Conservation (phyloP, 2,113 vertebrate genomes). For the Epinephelus moara region DNA sequence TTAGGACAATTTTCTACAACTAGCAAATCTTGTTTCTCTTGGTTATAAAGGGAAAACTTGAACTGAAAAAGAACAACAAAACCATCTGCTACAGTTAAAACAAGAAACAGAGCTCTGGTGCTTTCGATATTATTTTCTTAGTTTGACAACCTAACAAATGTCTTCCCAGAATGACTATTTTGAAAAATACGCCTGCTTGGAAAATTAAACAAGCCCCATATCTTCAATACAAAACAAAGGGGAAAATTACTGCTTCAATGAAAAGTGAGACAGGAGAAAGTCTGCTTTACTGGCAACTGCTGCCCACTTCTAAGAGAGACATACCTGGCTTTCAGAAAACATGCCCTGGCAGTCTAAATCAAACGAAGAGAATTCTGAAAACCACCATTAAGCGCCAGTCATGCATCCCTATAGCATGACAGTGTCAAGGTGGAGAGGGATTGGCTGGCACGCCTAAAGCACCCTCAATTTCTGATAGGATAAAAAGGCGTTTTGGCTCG, state of each 20-base stretch:
- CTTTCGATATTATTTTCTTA: conserved; percentile 36
- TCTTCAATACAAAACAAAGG: conserved; percentile 40
- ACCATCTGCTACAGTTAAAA: conserved; percentile 29
- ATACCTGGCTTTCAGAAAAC: conserved; percentile 75
- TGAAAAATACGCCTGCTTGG: conserved; percentile 40
- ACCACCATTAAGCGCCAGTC: conserved; percentile 78
- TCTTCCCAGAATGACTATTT: conserved; percentile 34
- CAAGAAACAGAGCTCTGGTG: neutral
- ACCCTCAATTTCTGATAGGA: conserved; percentile 60
- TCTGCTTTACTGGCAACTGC: conserved; percentile 43
- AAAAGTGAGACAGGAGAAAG: conserved; percentile 49
- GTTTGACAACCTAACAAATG: conserved; percentile 16
- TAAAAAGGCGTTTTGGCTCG: conserved; percentile 63
- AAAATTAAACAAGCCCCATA: conserved; percentile 47
- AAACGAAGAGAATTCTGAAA: conserved; percentile 70
- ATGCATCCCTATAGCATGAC: conserved; percentile 75
- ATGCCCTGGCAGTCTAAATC: conserved; percentile 75
- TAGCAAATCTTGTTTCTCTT: neutral
- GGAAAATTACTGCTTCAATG: conserved; percentile 37
- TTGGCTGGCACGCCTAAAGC: conserved; percentile 63
- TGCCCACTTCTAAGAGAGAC: conserved; percentile 61
- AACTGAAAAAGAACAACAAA: conserved; percentile 18
- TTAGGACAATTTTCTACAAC: neutral
- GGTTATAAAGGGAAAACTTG: conserved; percentile 22
- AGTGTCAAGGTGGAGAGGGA: conserved; percentile 63